Conservation (phyloP, 2,888 invertebrate genomes). For the Silvanus unidentatus region DNA sequence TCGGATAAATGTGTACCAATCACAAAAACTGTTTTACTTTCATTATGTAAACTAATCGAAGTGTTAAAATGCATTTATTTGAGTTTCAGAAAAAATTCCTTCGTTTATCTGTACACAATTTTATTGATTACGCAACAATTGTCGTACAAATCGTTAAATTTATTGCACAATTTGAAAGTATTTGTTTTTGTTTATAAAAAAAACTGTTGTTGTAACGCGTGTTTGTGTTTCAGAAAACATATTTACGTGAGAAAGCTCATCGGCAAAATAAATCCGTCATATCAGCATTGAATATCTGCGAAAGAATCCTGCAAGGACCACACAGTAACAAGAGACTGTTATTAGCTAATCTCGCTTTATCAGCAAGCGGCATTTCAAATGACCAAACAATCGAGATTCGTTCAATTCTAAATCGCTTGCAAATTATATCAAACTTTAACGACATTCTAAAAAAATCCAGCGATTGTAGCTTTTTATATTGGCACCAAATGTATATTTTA, state of each 20-base stretch:
- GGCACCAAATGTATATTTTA: slow-evolving; percentile 68
- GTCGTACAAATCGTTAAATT: slow-evolving; percentile 64
- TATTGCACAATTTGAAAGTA: slow-evolving; percentile 64
- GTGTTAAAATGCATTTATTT: slow-evolving; percentile 71
- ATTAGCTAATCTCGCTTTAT: slow-evolving; percentile 41
- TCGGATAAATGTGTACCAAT: slow-evolving; percentile 69
- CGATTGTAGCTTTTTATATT: slow-evolving; percentile 73
- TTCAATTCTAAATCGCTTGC: slow-evolving; percentile 59
- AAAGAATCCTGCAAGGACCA: slow-evolving; percentile 56
- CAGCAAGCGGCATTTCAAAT: slow-evolving; percentile 55
- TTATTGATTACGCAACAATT: slow-evolving; percentile 76
- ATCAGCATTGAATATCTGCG: slow-evolving; percentile 69
- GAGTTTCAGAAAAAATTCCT: slow-evolving; percentile 61
- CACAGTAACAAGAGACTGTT: slow-evolving; percentile 38
- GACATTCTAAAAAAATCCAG: slow-evolving; percentile 56
- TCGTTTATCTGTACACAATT: slow-evolving; percentile 65
- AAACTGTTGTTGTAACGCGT: too few species aligned
- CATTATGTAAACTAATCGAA: slow-evolving; percentile 76
- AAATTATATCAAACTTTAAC: slow-evolving; percentile 57
- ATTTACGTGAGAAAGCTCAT: slow-evolving; percentile 50
- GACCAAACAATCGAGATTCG: slow-evolving; percentile 60
- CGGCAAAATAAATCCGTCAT: slow-evolving; percentile 49
- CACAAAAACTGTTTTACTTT: slow-evolving; percentile 66
- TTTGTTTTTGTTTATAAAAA: too few species aligned
- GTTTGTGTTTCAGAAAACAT: slow-evolving; percentile 53